Conservation (phyloP, 2,113 vertebrate species). For the Pachypanchax playfairii region DNA sequence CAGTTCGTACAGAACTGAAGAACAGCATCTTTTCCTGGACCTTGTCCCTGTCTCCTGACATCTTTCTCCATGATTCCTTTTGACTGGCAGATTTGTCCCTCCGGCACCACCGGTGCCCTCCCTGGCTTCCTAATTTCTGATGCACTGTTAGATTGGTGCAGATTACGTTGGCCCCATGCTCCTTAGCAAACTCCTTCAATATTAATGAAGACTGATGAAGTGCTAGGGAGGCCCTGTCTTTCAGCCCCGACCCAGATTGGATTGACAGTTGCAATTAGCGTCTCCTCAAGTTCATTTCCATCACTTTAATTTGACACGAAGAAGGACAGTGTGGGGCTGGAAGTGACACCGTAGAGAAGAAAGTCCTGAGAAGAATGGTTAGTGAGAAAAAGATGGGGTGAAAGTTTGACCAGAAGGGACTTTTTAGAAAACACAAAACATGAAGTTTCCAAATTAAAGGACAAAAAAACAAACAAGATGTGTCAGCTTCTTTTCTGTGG, state of each 20-base stretch:
- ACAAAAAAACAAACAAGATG: too few relatives aligned
- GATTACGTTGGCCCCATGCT: constrained; percentile 67
- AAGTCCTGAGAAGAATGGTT: constrained; percentile 45
- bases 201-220: constrained; percentile 87
- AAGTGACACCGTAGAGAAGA: constrained; percentile 50
- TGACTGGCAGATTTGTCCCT: constrained; percentile 73
- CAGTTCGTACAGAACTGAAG: constrained; percentile 22
- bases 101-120: constrained; percentile 53
- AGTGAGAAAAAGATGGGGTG: constrained; percentile 33
- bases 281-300: constrained; percentile 82
- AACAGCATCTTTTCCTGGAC: constrained; percentile 32
- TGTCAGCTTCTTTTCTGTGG: background rate
- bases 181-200: constrained; percentile 75
- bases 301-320: constrained; percentile 83
- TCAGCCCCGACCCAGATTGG: constrained; percentile 76
- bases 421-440: background rate
- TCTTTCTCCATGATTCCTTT: constrained; percentile 62
- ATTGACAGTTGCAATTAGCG: constrained; percentile 86
- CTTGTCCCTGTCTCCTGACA: constrained; percentile 40
- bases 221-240: constrained; percentile 78
- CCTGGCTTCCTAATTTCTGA: constrained; percentile 68
- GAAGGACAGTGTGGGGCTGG: constrained; percentile 69
- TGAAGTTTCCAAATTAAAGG: too few relatives aligned
- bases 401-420: constrained; percentile 33
- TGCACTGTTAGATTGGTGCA: constrained; percentile 68